phyloP scores from a whole-genome alignment of 1,140 invertebrate genomes.

The Zeugodacus cucurbitae region DNA sequence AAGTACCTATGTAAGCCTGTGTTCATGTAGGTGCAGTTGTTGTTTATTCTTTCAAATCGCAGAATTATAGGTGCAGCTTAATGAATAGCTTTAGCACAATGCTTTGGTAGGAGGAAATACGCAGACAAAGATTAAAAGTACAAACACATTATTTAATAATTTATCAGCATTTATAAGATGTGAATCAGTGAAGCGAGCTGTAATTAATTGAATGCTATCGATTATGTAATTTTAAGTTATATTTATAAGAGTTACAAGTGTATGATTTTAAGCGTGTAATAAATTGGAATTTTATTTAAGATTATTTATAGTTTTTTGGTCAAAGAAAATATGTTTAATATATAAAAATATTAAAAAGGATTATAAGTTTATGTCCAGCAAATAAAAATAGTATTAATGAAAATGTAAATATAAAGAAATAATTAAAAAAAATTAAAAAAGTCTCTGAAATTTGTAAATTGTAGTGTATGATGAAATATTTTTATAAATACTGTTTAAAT shows the following conservation, averaged over 20 bases:
- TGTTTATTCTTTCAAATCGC: not conserved
- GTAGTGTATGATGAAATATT: no score
- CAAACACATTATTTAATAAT: not conserved
- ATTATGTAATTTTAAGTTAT: not conserved
- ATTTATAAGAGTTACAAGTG: not conserved
- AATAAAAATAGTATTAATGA: no score
- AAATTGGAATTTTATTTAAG: not conserved
- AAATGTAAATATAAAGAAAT: no score
- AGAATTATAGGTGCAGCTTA: slow-evolving; percentile 5
- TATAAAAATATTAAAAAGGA: no score
- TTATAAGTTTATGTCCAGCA: no score
- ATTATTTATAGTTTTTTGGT: not conserved
- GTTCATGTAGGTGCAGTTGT: not conserved
- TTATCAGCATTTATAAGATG: not conserved
- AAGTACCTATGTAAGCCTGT: not conserved
- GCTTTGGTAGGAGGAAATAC: not conserved
- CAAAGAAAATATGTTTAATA: no score
- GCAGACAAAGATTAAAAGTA: not conserved
- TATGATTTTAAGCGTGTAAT: not conserved
- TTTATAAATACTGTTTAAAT: no score
- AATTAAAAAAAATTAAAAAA: no score
- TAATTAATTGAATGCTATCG: not conserved
- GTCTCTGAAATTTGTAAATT: no score
- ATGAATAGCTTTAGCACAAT: not conserved
- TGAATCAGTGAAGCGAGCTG: not conserved